phyloP scores from a whole-genome alignment of 2,113 vertebrate species.

The Scophthalmus maximus region DNA sequence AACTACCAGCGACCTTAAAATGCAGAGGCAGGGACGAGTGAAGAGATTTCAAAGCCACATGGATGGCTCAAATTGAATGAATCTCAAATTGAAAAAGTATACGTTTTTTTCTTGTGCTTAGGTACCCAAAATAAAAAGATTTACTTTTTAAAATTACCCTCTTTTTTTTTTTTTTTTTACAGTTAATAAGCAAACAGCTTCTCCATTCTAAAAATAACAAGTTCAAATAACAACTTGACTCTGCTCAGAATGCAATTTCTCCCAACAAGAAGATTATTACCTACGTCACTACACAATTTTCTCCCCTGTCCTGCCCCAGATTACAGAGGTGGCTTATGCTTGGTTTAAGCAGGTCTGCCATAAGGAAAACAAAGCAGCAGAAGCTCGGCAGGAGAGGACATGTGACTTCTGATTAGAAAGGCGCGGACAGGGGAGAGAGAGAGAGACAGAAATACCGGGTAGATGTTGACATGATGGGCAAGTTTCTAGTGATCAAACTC shows the following conservation, averaged over 20 bases:
- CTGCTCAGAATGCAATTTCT: slow-evolving; percentile 41
- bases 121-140: no score
- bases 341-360: slow-evolving; percentile 57
- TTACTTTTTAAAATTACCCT: no score
- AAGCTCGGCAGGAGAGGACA: slow-evolving; percentile 29
- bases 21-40: no score
- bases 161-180: slow-evolving; percentile 7
- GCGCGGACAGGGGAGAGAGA: neutral
- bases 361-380: slow-evolving; percentile 48
- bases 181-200: slow-evolving; percentile 2
- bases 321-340: slow-evolving; percentile 72
- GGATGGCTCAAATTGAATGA: neutral
- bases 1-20: neutral
- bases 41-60: neutral
- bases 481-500: slow-evolving; percentile 15
- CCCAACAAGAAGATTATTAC: slow-evolving; percentile 69
- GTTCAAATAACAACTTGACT: slow-evolving; percentile 28
- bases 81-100: neutral
- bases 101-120: no score
- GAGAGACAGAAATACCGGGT: neutral
- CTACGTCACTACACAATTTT: slow-evolving; percentile 73
- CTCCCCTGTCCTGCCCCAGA: slow-evolving; percentile 61
- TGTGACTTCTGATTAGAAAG: slow-evolving; percentile 49
- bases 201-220: slow-evolving; percentile 42
- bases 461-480: neutral